phyloP scores from a whole-genome alignment of 2,797 vertebrate species.

The Tragopan temminckii region DNA sequence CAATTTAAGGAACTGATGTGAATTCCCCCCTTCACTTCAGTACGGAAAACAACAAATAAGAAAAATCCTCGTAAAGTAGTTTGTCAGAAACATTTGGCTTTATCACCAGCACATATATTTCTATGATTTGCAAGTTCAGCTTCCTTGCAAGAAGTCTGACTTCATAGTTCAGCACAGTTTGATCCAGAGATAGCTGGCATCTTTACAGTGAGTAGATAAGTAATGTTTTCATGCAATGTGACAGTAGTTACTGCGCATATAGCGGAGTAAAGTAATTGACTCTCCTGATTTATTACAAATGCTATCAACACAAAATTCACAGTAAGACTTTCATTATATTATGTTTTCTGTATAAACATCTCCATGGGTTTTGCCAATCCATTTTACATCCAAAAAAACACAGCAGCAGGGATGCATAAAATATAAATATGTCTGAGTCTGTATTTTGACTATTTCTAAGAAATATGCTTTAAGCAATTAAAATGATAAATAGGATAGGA shows the following conservation, averaged over 20 bases:
- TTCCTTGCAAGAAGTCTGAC: constrained; percentile 75
- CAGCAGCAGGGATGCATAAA: constrained; percentile 73
- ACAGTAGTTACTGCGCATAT: constrained; percentile 78
- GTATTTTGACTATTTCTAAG: constrained; percentile 80
- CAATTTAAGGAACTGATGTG: constrained; percentile 26
- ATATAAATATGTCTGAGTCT: constrained; percentile 78
- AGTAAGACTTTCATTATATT: constrained; percentile 82
- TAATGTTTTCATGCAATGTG: constrained; percentile 81
- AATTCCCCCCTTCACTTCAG: background rate
- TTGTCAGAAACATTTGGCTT: constrained; percentile 75
- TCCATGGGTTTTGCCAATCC: constrained; percentile 61
- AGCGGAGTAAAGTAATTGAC: constrained; percentile 75
- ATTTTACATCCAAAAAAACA: constrained; percentile 70
- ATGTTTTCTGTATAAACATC: constrained; percentile 82
- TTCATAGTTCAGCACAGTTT: constrained; percentile 81
- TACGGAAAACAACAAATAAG: constrained; percentile 29
- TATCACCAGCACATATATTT: constrained; percentile 76
- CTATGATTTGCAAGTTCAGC: constrained; percentile 78
- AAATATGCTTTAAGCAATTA: constrained; percentile 71
- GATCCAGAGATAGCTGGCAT: constrained; percentile 84
- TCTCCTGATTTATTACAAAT: constrained; percentile 81
- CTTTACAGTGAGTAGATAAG: constrained; percentile 80
- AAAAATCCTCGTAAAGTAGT: constrained; percentile 7
- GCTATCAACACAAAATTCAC: constrained; percentile 81
- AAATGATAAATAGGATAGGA: constrained; percentile 73